Conservation (phyloP, 92 coral and sea anemone genomes). For the Epizoanthus rinbou region DNA sequence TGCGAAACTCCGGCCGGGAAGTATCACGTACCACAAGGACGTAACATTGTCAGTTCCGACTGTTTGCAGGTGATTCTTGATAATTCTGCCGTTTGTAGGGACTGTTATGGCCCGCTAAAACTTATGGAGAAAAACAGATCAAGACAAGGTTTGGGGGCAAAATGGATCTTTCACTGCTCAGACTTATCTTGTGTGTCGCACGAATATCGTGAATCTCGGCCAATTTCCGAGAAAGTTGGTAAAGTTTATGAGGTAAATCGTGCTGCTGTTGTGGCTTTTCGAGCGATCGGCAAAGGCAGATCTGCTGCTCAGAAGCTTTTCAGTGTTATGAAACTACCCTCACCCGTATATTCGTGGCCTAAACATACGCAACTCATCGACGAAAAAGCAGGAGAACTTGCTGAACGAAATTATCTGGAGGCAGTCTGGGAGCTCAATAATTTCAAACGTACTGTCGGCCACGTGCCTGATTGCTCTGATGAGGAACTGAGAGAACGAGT, state of each 20-base stretch:
- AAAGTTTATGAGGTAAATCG: conserved; percentile 47
- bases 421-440: conserved; percentile 41
- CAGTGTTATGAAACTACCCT: conserved; percentile 39
- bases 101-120: conserved; percentile 24
- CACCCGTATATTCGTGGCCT: conserved; percentile 48
- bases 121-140: conserved; percentile 19
- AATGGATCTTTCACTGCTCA: conserved; percentile 49
- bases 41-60: conserved; percentile 17
- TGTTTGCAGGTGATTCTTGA: conserved; percentile 18
- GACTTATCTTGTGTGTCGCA: conserved; percentile 43
- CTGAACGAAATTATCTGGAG: conserved; percentile 33
- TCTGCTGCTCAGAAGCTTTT: conserved; percentile 47
- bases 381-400: conserved; percentile 39
- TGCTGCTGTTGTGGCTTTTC: conserved; percentile 41
- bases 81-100: conserved; percentile 33
- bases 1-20: neutral
- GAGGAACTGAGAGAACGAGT: conserved; percentile 48
- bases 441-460: conserved; percentile 23
- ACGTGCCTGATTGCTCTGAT: conserved; percentile 29
- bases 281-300: conserved; percentile 41
- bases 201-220: conserved; percentile 11
- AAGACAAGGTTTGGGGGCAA: conserved; percentile 52
- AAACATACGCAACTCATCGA: conserved; percentile 45
- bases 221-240: conserved; percentile 42
- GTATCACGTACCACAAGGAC: neutral